Base-by-base conservation (phyloP, 2,113 vertebrate species). In the Rallus limicola region DNA sequence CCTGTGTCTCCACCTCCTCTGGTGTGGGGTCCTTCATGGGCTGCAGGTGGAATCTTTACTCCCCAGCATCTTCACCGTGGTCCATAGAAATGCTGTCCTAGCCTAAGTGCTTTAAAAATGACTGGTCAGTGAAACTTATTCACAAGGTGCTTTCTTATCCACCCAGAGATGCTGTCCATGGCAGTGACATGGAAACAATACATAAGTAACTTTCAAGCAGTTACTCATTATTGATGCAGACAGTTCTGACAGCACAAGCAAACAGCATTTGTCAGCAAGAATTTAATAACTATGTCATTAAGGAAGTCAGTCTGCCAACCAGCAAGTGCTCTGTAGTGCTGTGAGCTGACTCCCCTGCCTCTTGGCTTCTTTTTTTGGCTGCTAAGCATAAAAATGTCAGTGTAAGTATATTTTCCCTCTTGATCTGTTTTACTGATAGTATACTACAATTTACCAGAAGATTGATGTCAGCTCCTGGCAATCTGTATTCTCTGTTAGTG, bases 211-310 rank as follows among this genome's bases (percentile, higher is more conserved):
- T 92, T 93, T 60, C 48, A 70, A 80, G 63, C 50, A 90, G 55
- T 93, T 82, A 65, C 60, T 96, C 68, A 72, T 97, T 97, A 96
- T 92, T 81, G 94, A 95, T 92, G 93, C 53, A 65, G 90, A 92
- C 90, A 88, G 40, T 90, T 96, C 85, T 88, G 94, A 95, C 82
- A 94, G 64, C 59, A 76, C 89, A 95, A 93, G 64, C 87, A 93
- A 97, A 92, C 82, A 93, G 16, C 50, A 48, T 79, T 97, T 97
- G 93, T 77, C 94, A 95, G 80, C 31, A 91, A 87, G 26, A 91
- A 63, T 86, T 95, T 95, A 93, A 44, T 88, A 88, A 79, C 40
- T 46, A 63, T 86, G 60, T 77, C 76, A 59, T 88, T 92, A 90
- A 74, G 42, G 88, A 90, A 78, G 90, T 74, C 20, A 26, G 68